Base-by-base conservation (phyloP, 2,888 invertebrate genomes). In the Tinea pellionella region DNA sequence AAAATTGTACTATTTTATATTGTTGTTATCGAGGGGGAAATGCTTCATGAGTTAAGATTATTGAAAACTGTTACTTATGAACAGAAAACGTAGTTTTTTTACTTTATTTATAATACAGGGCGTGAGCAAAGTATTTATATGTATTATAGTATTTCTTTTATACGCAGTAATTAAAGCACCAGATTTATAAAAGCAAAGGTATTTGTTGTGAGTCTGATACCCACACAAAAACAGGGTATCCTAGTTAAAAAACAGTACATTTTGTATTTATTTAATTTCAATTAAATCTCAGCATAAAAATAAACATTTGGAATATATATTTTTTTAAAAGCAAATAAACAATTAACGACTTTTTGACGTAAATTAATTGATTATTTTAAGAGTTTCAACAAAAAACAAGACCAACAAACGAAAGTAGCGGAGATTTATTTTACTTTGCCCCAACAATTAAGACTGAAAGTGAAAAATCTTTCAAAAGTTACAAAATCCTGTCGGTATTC, bases 401-500 rank as follows among this genome's bases (percentile, higher is more conserved):
- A 77, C 77, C 71, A 73, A 72, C 74, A 73, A 77, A 77, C 73
- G 77, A 77, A 79, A 79, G 77, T 75, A 75, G 70, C 73, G 64
- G 74, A 80, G 83, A 82, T 84, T 84, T 83, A 84, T 84, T 86
- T 83, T 79, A 81, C 82, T 86, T 76, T 81, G 70, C 70, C 67
- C 71, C 79, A 77, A 75, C 82, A 87, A 86, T 87, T 86, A 86
- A 80, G 73, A 79, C 75, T 77, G 80, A 79, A 78, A 86, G 83
- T 86, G 86, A 86, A 87, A 87, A 87, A 87, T 86, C 82, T 82
- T 76, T 72, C 71, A 65, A 75, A 82, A 82, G 72, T 83, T 77
- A 65, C 66, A 67, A 68, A 69, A 60, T 41, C 68, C 70, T 24
- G 72, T 67, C 71, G 65, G 64, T 69, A 71, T 74, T 68, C 71